These are phyloP conservation scores for Diceros bicornis DNA, from an alignment of 2,797 vertebrate species.

Conservation along the genomic window DNA sequence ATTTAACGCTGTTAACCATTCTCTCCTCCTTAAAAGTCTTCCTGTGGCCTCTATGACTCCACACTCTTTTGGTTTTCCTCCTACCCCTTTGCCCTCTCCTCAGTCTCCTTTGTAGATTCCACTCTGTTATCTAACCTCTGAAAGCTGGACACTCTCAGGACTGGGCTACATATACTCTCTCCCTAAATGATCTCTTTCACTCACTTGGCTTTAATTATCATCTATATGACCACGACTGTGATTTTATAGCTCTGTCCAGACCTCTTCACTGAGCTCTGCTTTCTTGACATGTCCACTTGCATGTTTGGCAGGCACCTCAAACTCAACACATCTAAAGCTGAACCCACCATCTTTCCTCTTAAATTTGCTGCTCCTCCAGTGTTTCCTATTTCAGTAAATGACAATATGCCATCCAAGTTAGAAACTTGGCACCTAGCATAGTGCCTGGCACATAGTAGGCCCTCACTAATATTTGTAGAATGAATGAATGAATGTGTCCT, in stretches of 20 bases:
- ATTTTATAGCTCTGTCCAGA: slow-evolving; percentile 36
- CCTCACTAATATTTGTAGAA: slow-evolving; percentile 21
- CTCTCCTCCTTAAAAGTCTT: slow-evolving; percentile 56
- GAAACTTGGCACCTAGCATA: slow-evolving; percentile 23
- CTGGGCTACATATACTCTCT: not conserved
- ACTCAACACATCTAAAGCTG: slow-evolving; percentile 50
- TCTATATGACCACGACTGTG: slow-evolving; percentile 17
- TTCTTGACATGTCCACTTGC: slow-evolving; percentile 56
- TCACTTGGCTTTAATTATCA: slow-evolving; percentile 20
- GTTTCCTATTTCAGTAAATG: slow-evolving; percentile 51
- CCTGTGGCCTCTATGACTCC: not conserved
- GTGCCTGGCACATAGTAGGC: not conserved
- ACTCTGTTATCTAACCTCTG: slow-evolving; percentile 35
- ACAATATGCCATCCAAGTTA: not conserved
- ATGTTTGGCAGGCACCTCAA: slow-evolving; percentile 24
- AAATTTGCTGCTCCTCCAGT: slow-evolving; percentile 51
- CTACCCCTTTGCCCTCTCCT: slow-evolving; percentile 25
- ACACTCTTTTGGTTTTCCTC: not conserved
- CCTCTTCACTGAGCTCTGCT: slow-evolving; percentile 48
- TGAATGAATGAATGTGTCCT: slow-evolving; percentile 31
- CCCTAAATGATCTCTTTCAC: slow-evolving; percentile 20
- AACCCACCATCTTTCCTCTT: slow-evolving; percentile 29
- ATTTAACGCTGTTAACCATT: slow-evolving; percentile 60
- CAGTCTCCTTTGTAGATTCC: slow-evolving; percentile 37
- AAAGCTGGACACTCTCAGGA: slow-evolving; percentile 27